phyloP scores from a whole-genome alignment of 2,888 invertebrate genomes.

The Caradrina clavipalpis region DNA sequence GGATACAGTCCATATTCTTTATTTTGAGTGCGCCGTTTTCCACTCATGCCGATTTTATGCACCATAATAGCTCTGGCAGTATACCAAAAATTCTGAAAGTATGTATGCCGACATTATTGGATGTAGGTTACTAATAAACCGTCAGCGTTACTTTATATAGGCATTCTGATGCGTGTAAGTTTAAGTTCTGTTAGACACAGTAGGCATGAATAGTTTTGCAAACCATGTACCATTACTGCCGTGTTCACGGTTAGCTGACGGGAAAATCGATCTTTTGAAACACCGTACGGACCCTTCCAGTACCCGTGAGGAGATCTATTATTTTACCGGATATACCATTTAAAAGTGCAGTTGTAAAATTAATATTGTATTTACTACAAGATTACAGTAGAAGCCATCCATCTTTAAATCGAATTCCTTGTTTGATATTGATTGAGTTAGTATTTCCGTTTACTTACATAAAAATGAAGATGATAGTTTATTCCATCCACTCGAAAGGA shows the following conservation, averaged over 20 bases:
- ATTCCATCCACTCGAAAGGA: conserved; percentile 5
- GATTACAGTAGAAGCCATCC: neutral
- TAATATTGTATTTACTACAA: neutral
- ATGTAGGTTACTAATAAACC: conserved; percentile 33
- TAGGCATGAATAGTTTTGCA: conserved; percentile 5
- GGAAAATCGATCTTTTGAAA: conserved; percentile 12
- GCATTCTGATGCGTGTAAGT: neutral
- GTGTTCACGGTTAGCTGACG: neutral
- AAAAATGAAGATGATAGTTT: neutral
- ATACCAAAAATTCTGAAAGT: conserved; percentile 52
- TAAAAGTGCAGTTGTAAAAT: conserved; percentile 2
- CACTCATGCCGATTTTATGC: conserved; percentile 51
- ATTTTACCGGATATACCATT: neutral
- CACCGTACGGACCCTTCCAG: conserved; percentile 18
- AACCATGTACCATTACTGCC: conserved; percentile 8
- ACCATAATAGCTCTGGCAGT: conserved; percentile 49
- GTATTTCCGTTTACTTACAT: neutral
- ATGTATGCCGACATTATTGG: conserved; percentile 29
- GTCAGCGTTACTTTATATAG: conserved; percentile 11
- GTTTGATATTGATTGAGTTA: neutral
- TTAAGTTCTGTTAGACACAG: neutral
- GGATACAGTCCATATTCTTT: conserved; percentile 48
- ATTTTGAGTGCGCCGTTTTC: conserved; percentile 42
- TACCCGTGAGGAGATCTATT: neutral
- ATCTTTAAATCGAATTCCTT: neutral